Conservation (phyloP, 2,797 vertebrate genomes). For the Oreochromis grahami region DNA sequence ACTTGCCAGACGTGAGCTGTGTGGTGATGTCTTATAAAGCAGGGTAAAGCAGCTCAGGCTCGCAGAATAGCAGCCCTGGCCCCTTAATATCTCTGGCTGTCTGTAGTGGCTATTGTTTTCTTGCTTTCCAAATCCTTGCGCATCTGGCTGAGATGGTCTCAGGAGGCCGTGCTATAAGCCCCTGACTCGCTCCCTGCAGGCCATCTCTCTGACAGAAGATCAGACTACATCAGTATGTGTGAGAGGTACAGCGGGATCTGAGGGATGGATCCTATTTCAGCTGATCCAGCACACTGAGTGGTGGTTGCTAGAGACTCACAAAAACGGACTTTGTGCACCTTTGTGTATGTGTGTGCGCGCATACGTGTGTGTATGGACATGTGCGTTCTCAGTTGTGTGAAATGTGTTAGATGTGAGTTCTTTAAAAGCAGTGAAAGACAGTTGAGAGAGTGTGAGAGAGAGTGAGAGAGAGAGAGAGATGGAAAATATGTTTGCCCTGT, state of each 20-base stretch:
- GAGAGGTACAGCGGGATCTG: constrained; percentile 71
- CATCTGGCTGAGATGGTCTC: constrained; percentile 60
- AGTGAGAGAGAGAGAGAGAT: constrained; percentile 31
- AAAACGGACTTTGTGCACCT: constrained; percentile 48
- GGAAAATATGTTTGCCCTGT: constrained; percentile 79
- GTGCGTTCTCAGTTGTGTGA: constrained; percentile 27
- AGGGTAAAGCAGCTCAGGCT: constrained; percentile 1
- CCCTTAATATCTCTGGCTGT: constrained; percentile 18
- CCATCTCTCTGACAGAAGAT: constrained; percentile 72
- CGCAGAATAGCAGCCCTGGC: not conserved
- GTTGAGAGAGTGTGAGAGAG: constrained; percentile 14
- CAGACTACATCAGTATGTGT: constrained; percentile 75
- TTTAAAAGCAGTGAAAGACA: constrained; percentile 51
- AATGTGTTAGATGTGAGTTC: constrained; percentile 39
- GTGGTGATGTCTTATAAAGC: constrained; percentile 38
- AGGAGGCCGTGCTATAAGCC: constrained; percentile 56
- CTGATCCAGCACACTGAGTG: constrained; percentile 74
- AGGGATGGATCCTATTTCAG: constrained; percentile 77
- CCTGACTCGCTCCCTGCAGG: constrained; percentile 59
- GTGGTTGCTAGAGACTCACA: constrained; percentile 49
- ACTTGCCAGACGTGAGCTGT: constrained; percentile 37
- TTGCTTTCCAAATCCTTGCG: constrained; percentile 55
- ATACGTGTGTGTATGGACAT: constrained; percentile 13
- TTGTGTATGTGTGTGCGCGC: not conserved
- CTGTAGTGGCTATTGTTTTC: constrained; percentile 54